A percentile compares a stretch with the other conserved stretches of the same genome.
Evolutionary conservation across 1,140 invertebrate genomes (phyloP).

Genomic region (Drosophila leontia): DNA sequence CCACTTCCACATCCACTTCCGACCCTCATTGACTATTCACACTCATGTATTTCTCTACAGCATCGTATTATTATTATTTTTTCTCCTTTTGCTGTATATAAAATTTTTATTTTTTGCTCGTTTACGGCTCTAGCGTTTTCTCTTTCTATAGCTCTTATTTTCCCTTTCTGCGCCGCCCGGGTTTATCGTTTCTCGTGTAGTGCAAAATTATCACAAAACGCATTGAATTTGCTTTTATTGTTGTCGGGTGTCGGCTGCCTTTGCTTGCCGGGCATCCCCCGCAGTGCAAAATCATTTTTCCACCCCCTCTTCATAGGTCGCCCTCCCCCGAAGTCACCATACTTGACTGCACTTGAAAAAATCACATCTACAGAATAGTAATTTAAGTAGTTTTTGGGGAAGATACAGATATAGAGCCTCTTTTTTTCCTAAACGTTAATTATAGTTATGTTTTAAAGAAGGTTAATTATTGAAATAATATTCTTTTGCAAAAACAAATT

Average conservation of each 20-base stretch:
- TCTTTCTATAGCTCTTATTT: constrained; percentile 6
- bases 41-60: constrained; percentile 68
- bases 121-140: constrained; percentile 61
- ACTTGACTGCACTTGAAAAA: not conserved
- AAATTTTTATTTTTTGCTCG: constrained; percentile 79
- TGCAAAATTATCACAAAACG: constrained; percentile 79
- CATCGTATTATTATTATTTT: constrained; percentile 55
- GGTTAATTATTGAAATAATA: too few relatives aligned
- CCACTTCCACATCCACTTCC: constrained; percentile 28
- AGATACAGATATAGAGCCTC: too few relatives aligned
- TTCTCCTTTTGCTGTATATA: constrained; percentile 46
- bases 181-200: constrained; percentile 67
- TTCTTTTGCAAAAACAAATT: too few relatives aligned
- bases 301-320: constrained; percentile 18
- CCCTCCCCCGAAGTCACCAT: not conserved
- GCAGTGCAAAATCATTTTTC: constrained; percentile 25
- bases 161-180: constrained; percentile 14
- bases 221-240: constrained; percentile 83
- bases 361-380: too few relatives aligned
- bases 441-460: too few relatives aligned
- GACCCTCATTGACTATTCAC: constrained; percentile 80
- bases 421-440: too few relatives aligned
- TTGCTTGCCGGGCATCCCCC: constrained; percentile 25
- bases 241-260: constrained; percentile 55
- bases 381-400: not conserved